Conservation (phyloP, 2,888 invertebrate species). For the Hipparchia sbordonii region DNA sequence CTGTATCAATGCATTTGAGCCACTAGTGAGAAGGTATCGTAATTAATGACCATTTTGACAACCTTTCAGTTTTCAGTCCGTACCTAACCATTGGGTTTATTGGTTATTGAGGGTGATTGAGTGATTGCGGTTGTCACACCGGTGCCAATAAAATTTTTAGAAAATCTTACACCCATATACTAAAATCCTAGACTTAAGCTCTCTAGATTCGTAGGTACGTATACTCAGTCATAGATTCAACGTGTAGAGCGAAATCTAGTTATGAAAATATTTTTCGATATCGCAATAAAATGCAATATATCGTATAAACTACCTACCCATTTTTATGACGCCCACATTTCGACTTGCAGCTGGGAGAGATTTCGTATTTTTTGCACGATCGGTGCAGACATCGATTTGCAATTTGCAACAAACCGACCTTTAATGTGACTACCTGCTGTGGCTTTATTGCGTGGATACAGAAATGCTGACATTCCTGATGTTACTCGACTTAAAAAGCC, state of each 20-base stretch:
- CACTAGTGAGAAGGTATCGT: no score
- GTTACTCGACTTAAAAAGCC: neutral
- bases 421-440: conserved; percentile 50
- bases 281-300: conserved; percentile 8
- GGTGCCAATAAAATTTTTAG: no score
- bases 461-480: conserved; percentile 1
- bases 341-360: conserved; percentile 60
- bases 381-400: conserved; percentile 61
- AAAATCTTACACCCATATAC: no score
- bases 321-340: conserved; percentile 27
- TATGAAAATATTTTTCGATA: neutral
- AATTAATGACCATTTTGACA: no score
- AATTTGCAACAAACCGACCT: conserved; percentile 58
- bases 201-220: no score
- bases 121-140: no score
- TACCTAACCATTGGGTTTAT: no score
- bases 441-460: conserved; percentile 20
- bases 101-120: no score
- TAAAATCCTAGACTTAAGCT: no score
- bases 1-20: no score
- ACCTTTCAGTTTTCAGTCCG: no score
- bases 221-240: neutral
- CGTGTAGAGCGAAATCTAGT: neutral
- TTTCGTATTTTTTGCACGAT: conserved; percentile 64
- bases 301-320: conserved; percentile 10